phyloP scores from a whole-genome alignment of 2,797 vertebrate genomes.

The Coregonus sp. region DNA sequence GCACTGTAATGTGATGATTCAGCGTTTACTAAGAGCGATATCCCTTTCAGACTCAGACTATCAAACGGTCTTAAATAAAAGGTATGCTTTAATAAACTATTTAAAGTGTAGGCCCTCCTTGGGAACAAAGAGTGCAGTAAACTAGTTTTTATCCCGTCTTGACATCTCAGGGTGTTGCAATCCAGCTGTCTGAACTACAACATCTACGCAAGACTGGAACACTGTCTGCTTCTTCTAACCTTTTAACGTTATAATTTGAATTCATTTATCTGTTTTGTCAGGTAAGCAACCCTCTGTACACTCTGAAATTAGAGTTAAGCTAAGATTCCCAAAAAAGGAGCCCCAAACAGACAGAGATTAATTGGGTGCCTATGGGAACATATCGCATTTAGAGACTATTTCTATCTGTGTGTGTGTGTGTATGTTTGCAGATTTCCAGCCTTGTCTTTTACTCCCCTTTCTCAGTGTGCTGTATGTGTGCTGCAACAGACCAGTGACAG shows the following conservation, averaged over 20 bases:
- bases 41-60: conserved; percentile 5
- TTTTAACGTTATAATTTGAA: not conserved
- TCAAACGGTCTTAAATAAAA: not conserved
- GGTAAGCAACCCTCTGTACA: conserved; percentile 6
- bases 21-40: not conserved
- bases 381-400: not conserved
- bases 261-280: not conserved
- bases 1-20: conserved; percentile 28
- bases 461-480: not conserved
- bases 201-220: not conserved
- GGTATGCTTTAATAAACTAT: not conserved
- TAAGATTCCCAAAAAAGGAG: not conserved
- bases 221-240: not conserved
- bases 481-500: not conserved
- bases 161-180: not conserved
- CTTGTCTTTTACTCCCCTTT: not conserved
- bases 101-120: not conserved
- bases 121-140: not conserved
- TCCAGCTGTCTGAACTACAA: not conserved
- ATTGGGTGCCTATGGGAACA: not conserved
- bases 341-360: not conserved
- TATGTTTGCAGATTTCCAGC: not conserved
- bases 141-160: not conserved
- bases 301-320: conserved; percentile 27
- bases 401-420: too few species aligned